Evolutionary conservation across 1,140 invertebrate species (phyloP).

Genomic region (Eufriesea mexicana): DNA sequence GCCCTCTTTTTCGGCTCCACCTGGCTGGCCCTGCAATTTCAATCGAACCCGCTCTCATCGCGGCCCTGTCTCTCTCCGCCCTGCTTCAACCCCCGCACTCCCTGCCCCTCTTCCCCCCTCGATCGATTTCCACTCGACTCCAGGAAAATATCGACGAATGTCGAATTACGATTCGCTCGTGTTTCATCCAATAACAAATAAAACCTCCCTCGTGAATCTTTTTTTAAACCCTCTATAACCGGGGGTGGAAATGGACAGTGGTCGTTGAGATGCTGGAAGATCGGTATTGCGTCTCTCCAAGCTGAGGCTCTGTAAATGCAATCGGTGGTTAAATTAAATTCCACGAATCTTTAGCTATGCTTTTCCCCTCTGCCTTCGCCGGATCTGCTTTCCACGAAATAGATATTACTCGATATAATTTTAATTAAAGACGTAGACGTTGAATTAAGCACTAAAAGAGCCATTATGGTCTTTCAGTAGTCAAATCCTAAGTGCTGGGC

Average conservation of each 20-base stretch:
- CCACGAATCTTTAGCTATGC: no score
- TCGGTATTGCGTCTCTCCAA: background rate
- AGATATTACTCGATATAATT: no score
- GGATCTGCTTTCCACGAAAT: no score
- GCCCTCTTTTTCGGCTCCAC: conserved; percentile 3
- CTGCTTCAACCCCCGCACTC: conserved; percentile 12
- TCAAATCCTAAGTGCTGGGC: no score
- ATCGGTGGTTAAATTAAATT: no score
- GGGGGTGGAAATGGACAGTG: background rate
- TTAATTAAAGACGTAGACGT: no score
- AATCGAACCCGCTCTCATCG: conserved; percentile 34
- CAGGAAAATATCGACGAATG: conserved; percentile 57
- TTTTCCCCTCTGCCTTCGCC: no score
- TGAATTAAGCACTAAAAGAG: no score
- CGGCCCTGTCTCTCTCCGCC: conserved; percentile 30
- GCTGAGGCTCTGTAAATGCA: no score
- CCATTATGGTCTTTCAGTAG: no score
- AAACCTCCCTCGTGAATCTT: no score
- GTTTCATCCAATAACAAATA: conserved; percentile 35
- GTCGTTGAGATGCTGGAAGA: background rate
- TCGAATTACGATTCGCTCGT: conserved; percentile 53
- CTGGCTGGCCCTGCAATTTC: conserved; percentile 48
- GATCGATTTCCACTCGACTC: conserved; percentile 65
- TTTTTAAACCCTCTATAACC: background rate
- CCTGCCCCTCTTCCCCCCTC: conserved; percentile 11